phyloP scores from a whole-genome alignment of 2,888 invertebrate genomes.

The Prosapia bicincta region DNA sequence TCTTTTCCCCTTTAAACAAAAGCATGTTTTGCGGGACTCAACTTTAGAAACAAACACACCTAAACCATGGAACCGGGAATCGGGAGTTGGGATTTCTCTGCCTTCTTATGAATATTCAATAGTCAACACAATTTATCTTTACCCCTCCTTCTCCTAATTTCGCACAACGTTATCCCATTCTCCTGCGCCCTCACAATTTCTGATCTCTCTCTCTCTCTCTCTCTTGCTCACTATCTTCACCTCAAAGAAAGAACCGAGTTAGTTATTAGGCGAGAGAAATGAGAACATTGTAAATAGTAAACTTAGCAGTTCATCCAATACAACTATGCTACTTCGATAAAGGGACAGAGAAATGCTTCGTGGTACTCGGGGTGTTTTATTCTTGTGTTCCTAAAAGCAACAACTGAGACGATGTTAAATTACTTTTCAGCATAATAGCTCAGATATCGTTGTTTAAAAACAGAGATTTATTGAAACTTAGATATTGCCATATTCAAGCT shows the following conservation, averaged over 20 bases:
- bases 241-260: neutral
- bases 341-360: too few species aligned
- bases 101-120: conserved; percentile 32
- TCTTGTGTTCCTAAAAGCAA: neutral
- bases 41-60: conserved; percentile 31
- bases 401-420: neutral
- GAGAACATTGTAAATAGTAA: neutral
- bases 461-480: too few species aligned
- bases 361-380: neutral
- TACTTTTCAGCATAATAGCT: neutral
- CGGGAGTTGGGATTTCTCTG: conserved; percentile 10
- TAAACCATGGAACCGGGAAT: neutral
- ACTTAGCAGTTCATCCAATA: neutral
- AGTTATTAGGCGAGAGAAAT: neutral
- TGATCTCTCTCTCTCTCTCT: neutral
- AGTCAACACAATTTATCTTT: conserved; percentile 30
- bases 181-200: neutral
- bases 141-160: conserved; percentile 3
- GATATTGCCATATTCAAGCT: too few species aligned
- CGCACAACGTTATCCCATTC: neutral
- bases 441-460: too few species aligned
- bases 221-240: neutral
- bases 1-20: neutral
- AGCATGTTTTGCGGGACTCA: neutral
- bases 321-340: neutral